These are phyloP conservation scores for Xyrichtys novacula DNA, from an alignment of 2,797 vertebrate genomes.

Conservation along the genomic window DNA sequence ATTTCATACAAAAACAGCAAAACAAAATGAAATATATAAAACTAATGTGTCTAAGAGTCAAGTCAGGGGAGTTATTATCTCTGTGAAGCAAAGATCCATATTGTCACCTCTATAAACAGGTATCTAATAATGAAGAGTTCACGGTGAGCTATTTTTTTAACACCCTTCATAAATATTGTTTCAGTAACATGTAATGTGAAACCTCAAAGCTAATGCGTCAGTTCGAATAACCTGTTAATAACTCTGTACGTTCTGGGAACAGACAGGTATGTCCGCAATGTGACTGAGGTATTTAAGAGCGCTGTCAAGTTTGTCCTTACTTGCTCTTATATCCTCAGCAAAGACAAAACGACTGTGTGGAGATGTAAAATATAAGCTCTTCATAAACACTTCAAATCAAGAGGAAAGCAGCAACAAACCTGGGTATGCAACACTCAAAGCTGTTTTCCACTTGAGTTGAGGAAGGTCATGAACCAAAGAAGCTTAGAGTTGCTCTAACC, in stretches of 20 bases:
- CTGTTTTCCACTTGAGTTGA: constrained; percentile 20
- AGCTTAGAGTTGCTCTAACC: constrained; percentile 43
- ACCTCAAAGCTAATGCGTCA: not conserved
- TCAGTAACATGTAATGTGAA: constrained; percentile 29
- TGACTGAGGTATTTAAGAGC: constrained; percentile 7
- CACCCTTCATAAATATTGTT: not conserved
- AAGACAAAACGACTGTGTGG: not conserved
- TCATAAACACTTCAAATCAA: not conserved
- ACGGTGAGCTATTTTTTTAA: constrained; percentile 20
- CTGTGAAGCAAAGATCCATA: constrained; percentile 13
- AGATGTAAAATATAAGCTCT: not conserved
- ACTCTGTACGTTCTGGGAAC: not conserved
- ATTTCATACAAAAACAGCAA: not conserved
- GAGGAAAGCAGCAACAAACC: constrained; percentile 8
- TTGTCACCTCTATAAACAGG: constrained; percentile 30
- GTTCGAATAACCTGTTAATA: not conserved
- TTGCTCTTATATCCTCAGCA: not conserved
- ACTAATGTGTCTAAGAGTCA: not conserved
- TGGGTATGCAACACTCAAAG: not conserved
- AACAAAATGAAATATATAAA: not conserved
- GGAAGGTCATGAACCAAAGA: constrained; percentile 55
- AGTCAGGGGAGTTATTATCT: not conserved
- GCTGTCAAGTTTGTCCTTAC: constrained; percentile 9
- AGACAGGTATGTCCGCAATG: constrained; percentile 1
- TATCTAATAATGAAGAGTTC: not conserved